Evolutionary conservation across 2,888 invertebrate species (phyloP), one percentile per base, ranked within the genome.

Genomic region (Pilophorus perplexus): DNA sequence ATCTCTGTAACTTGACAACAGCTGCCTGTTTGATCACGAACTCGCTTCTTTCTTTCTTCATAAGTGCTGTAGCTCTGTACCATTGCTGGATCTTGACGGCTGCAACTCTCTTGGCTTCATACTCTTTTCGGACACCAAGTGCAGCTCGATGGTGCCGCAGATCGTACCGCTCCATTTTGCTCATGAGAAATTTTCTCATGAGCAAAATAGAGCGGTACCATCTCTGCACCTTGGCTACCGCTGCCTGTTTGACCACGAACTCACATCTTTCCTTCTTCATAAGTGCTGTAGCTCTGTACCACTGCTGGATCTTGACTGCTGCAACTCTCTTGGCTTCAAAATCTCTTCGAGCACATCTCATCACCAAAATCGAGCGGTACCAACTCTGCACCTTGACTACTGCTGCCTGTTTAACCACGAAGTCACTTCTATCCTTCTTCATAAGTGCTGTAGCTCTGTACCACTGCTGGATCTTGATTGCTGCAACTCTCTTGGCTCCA

Each of bases 301-400:
- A 16, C 3, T 14, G 16, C 38, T 57, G 57, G 40, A 57, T 40
- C n/a, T n/a, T 6, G 5, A 18, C 10, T 3, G 23, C 57, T 3
- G 57, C 25, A 25, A 4, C 23, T 5, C 10, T n/a, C 14, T 2
- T 22, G 8, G 5, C 23, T 1, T 27, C 16, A 18, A 25, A 57
- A 2, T 40, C 1, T 4, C 8, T 2, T 40, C 25, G 18, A 8
- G 18, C 14, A 22, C 14, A 40, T 1, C n/a, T 40, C 23, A 40
- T 42, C 5, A 25, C 14, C 2, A 22, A 4, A 12, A 14, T 23
- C 5, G 44, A 22, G 23, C 52, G 6, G 16, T 23, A 64, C 54
- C 65, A 54, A 1, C 28, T 18, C 54, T 54, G 52, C 4, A 54
- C 54, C 27, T 16, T 42, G 5, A 59, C 23, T 4, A 37, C 54